phyloP scores from a whole-genome alignment of 2,113 vertebrate genomes.

The Puma concolor region DNA sequence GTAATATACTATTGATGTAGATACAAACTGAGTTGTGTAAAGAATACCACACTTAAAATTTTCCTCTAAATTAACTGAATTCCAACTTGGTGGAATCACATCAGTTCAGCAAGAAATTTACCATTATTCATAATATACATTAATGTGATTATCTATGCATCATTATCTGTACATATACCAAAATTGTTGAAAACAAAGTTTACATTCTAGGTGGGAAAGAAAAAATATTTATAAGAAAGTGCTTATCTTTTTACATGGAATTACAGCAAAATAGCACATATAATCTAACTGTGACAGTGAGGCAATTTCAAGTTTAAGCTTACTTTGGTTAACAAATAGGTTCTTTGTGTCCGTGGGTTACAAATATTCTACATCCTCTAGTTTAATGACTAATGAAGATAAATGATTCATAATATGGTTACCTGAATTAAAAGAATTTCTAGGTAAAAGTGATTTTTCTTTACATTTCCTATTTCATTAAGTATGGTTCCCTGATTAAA shows the following conservation, averaged over 20 bases:
- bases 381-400: conserved; percentile 13
- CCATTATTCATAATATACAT: neutral
- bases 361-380: neutral
- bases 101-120: neutral
- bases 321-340: neutral
- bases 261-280: neutral
- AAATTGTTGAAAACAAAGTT: neutral
- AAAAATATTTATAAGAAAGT: neutral
- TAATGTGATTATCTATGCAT: neutral
- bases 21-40: neutral
- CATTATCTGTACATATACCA: neutral
- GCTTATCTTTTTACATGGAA: neutral
- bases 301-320: neutral
- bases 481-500: neutral
- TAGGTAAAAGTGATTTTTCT: neutral
- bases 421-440: neutral
- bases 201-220: neutral
- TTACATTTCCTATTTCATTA: neutral
- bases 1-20: neutral
- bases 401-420: neutral
- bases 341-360: neutral
- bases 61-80: neutral
- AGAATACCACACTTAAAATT: neutral
- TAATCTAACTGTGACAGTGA: neutral
- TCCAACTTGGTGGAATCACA: neutral